A percentile compares a stretch with the other conserved stretches of the same genome.
Evolutionary conservation across 2,113 vertebrate species (phyloP).

Genomic region (Sphyrna mokarran): DNA sequence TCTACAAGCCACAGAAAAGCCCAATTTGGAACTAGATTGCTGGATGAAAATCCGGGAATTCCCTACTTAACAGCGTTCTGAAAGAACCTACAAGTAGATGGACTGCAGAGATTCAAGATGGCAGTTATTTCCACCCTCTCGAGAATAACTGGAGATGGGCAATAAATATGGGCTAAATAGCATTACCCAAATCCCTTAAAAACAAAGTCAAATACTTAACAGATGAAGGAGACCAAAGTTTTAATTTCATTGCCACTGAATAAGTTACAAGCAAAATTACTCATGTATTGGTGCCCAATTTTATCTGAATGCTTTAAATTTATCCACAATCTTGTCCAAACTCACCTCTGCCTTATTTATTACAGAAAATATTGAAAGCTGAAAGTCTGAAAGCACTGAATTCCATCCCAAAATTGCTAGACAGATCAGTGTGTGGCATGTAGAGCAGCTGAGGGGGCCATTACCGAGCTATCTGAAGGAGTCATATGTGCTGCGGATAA

Average conservation of each 20-base stretch:
- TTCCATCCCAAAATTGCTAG: not conserved
- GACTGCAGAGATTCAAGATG: no score
- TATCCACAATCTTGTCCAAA: not conserved
- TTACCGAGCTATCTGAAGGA: no score
- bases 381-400: not conserved
- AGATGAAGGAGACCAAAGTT: not conserved
- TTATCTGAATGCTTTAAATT: not conserved
- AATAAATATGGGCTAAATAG: no score
- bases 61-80: no score
- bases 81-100: no score
- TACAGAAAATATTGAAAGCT: not conserved
- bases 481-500: no score
- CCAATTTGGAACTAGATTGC: no score
- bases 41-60: no score
- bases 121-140: no score
- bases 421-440: not conserved
- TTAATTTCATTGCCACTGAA: not conserved
- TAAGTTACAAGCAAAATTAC: not conserved
- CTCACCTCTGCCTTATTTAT: not conserved
- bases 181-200: not conserved
- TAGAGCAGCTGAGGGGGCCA: no score
- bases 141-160: no score
- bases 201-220: not conserved
- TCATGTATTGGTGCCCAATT: not conserved
- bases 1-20: no score